Evolutionary conservation across 2,888 invertebrate genomes (phyloP).

Genomic region (Tricholauxania praeusta): DNA sequence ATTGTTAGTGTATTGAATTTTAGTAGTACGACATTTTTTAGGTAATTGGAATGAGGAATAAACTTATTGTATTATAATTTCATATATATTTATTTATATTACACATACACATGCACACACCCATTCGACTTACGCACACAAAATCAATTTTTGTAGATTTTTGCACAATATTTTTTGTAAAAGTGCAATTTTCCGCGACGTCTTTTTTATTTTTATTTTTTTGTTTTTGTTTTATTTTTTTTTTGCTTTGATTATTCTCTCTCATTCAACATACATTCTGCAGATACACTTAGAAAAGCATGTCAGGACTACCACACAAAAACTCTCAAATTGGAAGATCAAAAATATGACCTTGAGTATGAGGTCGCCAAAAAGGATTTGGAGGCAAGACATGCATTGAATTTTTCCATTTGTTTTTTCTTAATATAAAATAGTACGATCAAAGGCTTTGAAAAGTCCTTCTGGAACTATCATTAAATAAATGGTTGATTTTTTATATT

Average conservation of each 20-base stretch:
- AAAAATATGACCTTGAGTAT: slow-evolving; percentile 98
- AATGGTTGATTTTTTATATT: slow-evolving; percentile 5
- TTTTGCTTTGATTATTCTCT: slow-evolving; percentile 25
- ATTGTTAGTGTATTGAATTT: neutral
- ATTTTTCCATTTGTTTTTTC: slow-evolving; percentile 4
- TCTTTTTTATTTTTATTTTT: too few relatives aligned
- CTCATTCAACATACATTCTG: slow-evolving; percentile 49
- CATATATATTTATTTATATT: too few relatives aligned
- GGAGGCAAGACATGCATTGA: slow-evolving; percentile 79
- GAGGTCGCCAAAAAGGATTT: slow-evolving; percentile 95
- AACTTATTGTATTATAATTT: neutral
- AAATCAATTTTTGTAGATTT: neutral
- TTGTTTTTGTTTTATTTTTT: slow-evolving; percentile 33
- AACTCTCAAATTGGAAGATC: slow-evolving; percentile 66
- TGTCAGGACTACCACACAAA: slow-evolving; percentile 65
- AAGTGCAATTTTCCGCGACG: neutral
- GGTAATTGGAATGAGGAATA: slow-evolving; percentile 21
- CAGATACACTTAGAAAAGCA: slow-evolving; percentile 65
- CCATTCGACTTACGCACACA: neutral
- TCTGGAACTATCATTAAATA: too few relatives aligned
- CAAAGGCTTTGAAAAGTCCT: too few relatives aligned
- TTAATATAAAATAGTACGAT: neutral
- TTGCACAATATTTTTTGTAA: slow-evolving; percentile 1
- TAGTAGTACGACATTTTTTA: slow-evolving; percentile 20
- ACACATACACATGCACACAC: slow-evolving; percentile 32